These are phyloP conservation scores for Luscinia megarhynchos DNA, from an alignment of 2,797 vertebrate genomes.

Conservation along the genomic window DNA sequence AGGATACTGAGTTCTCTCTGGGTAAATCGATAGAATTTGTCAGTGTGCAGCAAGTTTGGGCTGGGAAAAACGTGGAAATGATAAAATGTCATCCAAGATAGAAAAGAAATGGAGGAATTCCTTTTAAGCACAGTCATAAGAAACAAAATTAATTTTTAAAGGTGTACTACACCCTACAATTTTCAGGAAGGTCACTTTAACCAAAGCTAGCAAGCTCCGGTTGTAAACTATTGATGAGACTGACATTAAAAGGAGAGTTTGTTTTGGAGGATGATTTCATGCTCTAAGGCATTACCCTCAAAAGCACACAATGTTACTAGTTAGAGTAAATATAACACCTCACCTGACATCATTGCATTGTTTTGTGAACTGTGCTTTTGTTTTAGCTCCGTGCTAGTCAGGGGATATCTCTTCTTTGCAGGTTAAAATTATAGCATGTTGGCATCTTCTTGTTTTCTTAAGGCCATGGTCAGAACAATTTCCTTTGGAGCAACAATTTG, in stretches of 20 bases:
- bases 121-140: neutral
- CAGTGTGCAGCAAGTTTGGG: neutral
- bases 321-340: slow-evolving; percentile 23
- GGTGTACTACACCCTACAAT: neutral
- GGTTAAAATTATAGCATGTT: neutral
- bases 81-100: slow-evolving; percentile 17
- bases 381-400: neutral
- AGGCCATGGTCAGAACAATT: neutral
- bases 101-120: neutral
- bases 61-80: slow-evolving; percentile 32
- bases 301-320: neutral
- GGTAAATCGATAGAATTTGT: neutral
- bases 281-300: neutral
- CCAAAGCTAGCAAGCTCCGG: neutral
- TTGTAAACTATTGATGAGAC: neutral
- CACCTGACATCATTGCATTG: neutral
- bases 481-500: neutral
- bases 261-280: slow-evolving; percentile 15
- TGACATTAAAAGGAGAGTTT: neutral
- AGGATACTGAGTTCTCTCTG: neutral
- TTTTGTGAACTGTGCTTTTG: neutral
- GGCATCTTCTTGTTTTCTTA: neutral
- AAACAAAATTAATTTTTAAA: neutral
- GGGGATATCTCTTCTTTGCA: neutral
- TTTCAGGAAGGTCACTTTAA: neutral